phyloP scores from a whole-genome alignment of 2,797 vertebrate species.

The Coranthus polyacanthus region DNA sequence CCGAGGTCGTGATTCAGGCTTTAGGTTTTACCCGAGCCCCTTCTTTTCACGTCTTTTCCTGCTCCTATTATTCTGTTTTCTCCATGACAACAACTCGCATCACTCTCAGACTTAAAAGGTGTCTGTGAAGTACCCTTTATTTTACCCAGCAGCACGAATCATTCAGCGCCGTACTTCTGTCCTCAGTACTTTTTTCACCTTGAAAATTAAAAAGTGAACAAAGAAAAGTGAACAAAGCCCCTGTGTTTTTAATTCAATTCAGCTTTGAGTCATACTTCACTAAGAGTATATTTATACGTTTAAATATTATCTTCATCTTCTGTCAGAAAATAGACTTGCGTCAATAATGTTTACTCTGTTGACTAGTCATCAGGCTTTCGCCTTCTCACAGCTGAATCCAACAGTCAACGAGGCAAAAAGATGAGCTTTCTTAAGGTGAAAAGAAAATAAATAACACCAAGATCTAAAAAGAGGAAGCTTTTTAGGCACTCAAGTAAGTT shows the following conservation, averaged over 20 bases:
- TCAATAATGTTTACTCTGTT: no score
- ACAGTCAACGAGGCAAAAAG: no score
- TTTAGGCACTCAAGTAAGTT: no score
- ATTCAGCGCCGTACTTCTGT: not conserved
- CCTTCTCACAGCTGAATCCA: no score
- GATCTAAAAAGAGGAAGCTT: no score
- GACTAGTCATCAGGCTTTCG: no score
- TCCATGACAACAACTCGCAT: slow-evolving; percentile 24
- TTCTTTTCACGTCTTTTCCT: not conserved
- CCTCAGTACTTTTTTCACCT: slow-evolving; percentile 5
- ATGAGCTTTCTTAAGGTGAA: no score
- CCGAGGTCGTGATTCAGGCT: slow-evolving; percentile 1
- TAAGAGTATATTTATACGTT: not conserved
- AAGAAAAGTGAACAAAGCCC: not conserved
- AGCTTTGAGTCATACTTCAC: slow-evolving; percentile 1
- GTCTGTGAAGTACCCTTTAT: not conserved
- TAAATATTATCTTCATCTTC: no score
- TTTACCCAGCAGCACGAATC: slow-evolving; percentile 10
- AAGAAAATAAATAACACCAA: no score
- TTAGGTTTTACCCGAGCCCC: slow-evolving; percentile 1
- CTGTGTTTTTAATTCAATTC: not conserved
- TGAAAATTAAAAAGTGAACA: slow-evolving; percentile 13
- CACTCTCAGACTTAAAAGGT: slow-evolving; percentile 29
- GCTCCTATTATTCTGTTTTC: slow-evolving; percentile 27
- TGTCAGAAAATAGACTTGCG: no score